These are phyloP conservation scores for Paraplagusia blochii DNA, from an alignment of 2,113 vertebrate species.

Conservation along the genomic window DNA sequence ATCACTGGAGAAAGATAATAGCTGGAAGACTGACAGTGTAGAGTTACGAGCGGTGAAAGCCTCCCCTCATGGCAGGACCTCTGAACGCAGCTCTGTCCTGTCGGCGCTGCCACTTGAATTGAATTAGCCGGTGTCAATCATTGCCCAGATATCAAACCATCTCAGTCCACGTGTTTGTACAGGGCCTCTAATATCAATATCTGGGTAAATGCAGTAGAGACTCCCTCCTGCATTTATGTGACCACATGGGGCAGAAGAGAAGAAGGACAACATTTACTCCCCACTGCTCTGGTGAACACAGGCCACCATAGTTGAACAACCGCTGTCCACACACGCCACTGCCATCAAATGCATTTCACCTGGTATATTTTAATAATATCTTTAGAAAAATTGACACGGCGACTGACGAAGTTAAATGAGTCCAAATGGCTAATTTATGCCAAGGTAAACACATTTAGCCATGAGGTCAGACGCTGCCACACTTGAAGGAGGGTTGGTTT, in stretches of 20 bases:
- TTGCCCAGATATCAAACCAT: slow-evolving; percentile 58
- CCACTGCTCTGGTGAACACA: slow-evolving; percentile 46
- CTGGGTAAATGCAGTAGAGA: slow-evolving; percentile 46
- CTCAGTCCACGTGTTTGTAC: slow-evolving; percentile 62
- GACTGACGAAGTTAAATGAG: slow-evolving; percentile 74
- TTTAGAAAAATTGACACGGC: slow-evolving; percentile 72
- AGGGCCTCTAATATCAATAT: slow-evolving; percentile 68
- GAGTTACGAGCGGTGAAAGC: slow-evolving; percentile 39
- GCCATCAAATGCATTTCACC: slow-evolving; percentile 67
- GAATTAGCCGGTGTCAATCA: slow-evolving; percentile 69
- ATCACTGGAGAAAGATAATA: slow-evolving; percentile 48
- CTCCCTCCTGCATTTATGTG: slow-evolving; percentile 58
- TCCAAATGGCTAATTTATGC: slow-evolving; percentile 79
- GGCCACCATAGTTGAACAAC: slow-evolving; percentile 45
- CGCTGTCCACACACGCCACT: slow-evolving; percentile 25
- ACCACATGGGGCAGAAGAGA: slow-evolving; percentile 55
- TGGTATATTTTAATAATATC: slow-evolving; percentile 76
- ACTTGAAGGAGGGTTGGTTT: slow-evolving; percentile 87
- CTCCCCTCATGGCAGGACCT: slow-evolving; percentile 43
- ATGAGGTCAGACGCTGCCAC: slow-evolving; percentile 93
- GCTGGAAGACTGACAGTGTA: slow-evolving; percentile 35
- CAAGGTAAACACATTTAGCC: slow-evolving; percentile 94
- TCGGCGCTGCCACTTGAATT: slow-evolving; percentile 61
- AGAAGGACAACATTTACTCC: slow-evolving; percentile 70
- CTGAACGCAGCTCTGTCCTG: slow-evolving; percentile 61